Evolutionary conservation across 37 sponge, comb jelly and placozoan genomes (phyloP).

Genomic region (Hormiphora californensis): DNA sequence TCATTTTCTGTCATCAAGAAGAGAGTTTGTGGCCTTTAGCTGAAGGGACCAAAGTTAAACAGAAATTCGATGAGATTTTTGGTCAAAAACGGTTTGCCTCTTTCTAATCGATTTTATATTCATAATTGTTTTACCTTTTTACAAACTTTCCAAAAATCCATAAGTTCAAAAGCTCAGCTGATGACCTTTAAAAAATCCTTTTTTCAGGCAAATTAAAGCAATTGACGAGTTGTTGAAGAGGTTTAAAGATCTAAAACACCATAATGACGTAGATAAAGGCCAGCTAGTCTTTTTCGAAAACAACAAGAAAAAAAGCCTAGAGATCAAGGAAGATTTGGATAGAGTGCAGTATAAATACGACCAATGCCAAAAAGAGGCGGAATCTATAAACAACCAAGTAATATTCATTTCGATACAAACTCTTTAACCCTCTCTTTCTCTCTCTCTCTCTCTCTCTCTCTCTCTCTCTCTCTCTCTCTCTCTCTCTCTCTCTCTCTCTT

Average conservation of each 20-base stretch:
- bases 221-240: constrained; percentile 4
- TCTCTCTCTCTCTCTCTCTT: too few relatives aligned
- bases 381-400: too few relatives aligned
- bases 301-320: constrained; percentile 68
- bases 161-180: too few relatives aligned
- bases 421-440: too few relatives aligned
- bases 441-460: too few relatives aligned
- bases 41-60: constrained; percentile 84
- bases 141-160: background rate
- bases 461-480: too few relatives aligned
- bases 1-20: constrained; percentile 98
- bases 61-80: constrained; percentile 98
- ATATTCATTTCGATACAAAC: too few relatives aligned
- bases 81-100: constrained; percentile 55
- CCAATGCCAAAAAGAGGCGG: too few relatives aligned
- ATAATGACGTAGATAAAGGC: constrained; percentile 43
- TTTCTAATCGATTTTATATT: background rate
- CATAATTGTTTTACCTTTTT: background rate
- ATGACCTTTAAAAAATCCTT: too few relatives aligned
- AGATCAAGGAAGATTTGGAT: constrained; percentile 57
- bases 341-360: background rate
- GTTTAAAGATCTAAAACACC: constrained; percentile 4
- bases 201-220: background rate
- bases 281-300: constrained; percentile 67
- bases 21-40: constrained; percentile 92